Base-by-base conservation (phyloP, 2,888 invertebrate genomes). In the Xestia sexstrigata region DNA sequence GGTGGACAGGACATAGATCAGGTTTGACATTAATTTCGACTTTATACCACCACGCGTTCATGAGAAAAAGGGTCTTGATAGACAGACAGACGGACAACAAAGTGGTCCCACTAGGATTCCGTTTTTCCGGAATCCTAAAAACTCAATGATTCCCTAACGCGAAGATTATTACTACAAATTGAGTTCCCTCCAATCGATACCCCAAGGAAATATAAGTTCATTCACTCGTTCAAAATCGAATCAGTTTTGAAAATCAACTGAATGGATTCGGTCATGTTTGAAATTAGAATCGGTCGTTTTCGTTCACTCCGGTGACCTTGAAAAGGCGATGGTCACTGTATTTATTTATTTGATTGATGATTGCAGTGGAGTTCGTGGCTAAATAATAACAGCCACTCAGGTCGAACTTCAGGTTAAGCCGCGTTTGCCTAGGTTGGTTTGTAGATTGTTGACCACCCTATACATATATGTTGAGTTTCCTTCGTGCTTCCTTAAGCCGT, bases 191-290 rank as follows among this genome's bases (percentile, higher is more conserved):
- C 6, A 79, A 81, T 79, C 58, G 42, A 60, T 71, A 49, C 55
- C 47, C 52, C 17, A 70, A 71, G 58, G 65, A 72, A 86, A 83
- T 70, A 76, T 63, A 77, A 74, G 70, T 71, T 85, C 79, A 78
- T 11, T 88, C 84, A 71, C 26, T 69, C 85, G 70, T 71, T 81
- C 70, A 74, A 80, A 67, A 35, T 11, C 52, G 70, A 81, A 84
- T 70, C 70, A 13, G 23, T 65, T 81, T 68, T 63, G 58, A 55
- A 71, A 75, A 81, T 69, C 62, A 76, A 60, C 60, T 70, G 72
- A 85, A 82, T 76, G 69, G 55, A 70, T 66, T 74, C 74, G 39
- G 65, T 72, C 70, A 72, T 70, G 82, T 81, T 72, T 85, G 86
- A 82, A 82, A 82, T 85, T 82, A 76, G 72, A 76, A 63, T 76